A percentile compares a stretch with the other conserved stretches of the same genome.
These are phyloP conservation scores for Chaetops frenatus DNA, from an alignment of 2,113 vertebrate species.

Conservation along the genomic window DNA sequence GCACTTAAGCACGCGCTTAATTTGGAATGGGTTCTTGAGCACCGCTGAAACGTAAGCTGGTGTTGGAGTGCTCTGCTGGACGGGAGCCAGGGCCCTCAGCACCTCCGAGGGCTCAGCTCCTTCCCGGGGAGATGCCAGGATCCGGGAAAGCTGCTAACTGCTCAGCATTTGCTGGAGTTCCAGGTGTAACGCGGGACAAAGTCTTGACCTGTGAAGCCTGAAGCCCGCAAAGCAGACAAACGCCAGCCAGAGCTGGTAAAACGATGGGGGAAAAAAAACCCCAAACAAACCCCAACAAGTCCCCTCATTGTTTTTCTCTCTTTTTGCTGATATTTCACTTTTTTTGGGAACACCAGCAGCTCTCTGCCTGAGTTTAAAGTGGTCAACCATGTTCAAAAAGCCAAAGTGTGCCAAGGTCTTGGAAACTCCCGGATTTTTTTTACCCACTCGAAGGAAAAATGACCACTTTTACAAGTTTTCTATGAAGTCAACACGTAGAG, in stretches of 20 bases:
- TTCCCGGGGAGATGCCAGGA: background rate
- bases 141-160: background rate
- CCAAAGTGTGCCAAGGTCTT: background rate
- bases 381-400: background rate
- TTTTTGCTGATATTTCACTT: background rate
- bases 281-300: too few relatives aligned
- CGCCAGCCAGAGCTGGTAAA: background rate
- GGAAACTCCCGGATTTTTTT: background rate
- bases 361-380: background rate
- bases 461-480: background rate
- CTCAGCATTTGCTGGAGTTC: slow-evolving; percentile 1
- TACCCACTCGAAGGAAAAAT: background rate
- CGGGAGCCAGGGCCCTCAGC: background rate
- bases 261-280: background rate
- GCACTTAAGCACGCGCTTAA: slow-evolving; percentile 4
- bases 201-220: background rate
- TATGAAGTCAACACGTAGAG: background rate
- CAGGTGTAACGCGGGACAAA: background rate
- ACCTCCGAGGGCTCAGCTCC: background rate
- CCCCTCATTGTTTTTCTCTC: background rate
- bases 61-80: slow-evolving; percentile 57
- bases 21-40: slow-evolving; percentile 3
- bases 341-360: background rate
- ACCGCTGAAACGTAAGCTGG: slow-evolving; percentile 31
- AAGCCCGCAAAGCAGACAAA: background rate